phyloP scores from a whole-genome alignment of 64 coral and sea anemone species.

The Porites lutea region DNA sequence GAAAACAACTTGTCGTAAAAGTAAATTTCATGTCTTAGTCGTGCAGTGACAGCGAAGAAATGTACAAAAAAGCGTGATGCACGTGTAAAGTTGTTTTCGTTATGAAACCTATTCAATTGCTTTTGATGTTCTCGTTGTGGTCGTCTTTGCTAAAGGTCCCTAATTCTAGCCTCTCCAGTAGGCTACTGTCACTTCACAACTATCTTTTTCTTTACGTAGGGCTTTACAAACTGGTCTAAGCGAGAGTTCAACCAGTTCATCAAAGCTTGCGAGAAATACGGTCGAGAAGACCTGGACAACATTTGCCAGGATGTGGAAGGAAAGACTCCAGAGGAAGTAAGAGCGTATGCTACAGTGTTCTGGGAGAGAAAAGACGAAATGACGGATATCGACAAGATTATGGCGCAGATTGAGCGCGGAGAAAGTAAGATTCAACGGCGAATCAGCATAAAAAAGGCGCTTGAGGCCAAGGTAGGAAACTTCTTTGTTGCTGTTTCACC shows the following conservation, averaged over 20 bases:
- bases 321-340: conserved; percentile 94
- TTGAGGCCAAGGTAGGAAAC: conserved; percentile 93
- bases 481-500: neutral
- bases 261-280: conserved; percentile 97
- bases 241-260: conserved; percentile 99
- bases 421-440: conserved; percentile 96
- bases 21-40: too few species aligned
- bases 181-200: too few species aligned
- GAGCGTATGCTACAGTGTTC: conserved; percentile 85
- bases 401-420: conserved; percentile 98
- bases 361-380: conserved; percentile 98
- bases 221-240: conserved; percentile 98
- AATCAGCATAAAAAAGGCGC: conserved; percentile 97
- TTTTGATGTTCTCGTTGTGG: neutral
- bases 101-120: neutral
- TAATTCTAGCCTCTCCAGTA: too few species aligned
- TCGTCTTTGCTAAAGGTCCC: too few species aligned
- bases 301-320: conserved; percentile 97
- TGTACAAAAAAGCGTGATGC: too few species aligned
- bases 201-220: conserved; percentile 19
- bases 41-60: too few species aligned
- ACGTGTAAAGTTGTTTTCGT: neutral
- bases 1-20: too few species aligned
- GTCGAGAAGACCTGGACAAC: conserved; percentile 96
- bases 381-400: conserved; percentile 92